Evolutionary conservation across 2,888 invertebrate species (phyloP).

Genomic region (Acrobeloides nanus): DNA sequence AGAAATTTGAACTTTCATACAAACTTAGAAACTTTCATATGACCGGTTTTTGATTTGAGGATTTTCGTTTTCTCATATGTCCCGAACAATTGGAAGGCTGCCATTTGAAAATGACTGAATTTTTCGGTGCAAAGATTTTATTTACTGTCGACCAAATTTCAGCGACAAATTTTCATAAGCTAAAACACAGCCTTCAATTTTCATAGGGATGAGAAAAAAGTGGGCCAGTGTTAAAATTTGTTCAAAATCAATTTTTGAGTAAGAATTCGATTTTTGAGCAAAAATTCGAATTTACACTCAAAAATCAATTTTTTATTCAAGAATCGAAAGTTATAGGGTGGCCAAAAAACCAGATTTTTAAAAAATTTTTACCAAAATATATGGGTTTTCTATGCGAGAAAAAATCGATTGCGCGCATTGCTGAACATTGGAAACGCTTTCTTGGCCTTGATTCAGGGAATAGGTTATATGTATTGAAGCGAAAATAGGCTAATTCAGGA

Average conservation of each 20-base stretch:
- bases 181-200: neutral
- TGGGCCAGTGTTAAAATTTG: neutral
- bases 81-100: neutral
- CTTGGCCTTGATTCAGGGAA: too few species aligned
- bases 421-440: too few species aligned
- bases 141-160: neutral
- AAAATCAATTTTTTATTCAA: neutral
- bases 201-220: neutral
- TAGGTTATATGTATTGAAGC: too few species aligned
- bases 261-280: neutral
- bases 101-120: neutral
- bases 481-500: too few species aligned
- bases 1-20: neutral
- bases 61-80: neutral
- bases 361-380: neutral
- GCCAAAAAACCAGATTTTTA: neutral
- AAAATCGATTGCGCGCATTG: too few species aligned
- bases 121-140: neutral
- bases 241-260: conserved; percentile 2
- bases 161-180: too few species aligned
- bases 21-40: neutral
- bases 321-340: neutral
- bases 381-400: neutral
- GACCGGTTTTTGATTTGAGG: neutral
- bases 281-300: neutral